Evolutionary conservation across 1,140 invertebrate species (phyloP), one percentile per base, ranked within the genome.

Genomic region (Acarapis woodi): DNA sequence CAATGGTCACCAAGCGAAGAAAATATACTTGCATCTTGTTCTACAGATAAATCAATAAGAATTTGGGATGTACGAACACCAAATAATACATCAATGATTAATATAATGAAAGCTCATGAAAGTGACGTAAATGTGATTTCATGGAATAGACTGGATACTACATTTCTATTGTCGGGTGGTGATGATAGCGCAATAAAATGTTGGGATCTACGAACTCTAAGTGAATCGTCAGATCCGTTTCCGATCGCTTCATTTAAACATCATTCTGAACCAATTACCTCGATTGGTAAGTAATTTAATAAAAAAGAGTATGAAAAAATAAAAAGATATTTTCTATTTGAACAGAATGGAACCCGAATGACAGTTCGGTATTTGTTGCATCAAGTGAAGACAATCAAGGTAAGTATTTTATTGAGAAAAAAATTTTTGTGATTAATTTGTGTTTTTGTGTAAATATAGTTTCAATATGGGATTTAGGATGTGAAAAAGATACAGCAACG

Each of bases 1-100:
- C 83, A 94, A 49, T 99, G 93, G 90, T 96, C 87, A 41, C 85
- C 87, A 3, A 90, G 72, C 60, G 90, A 99, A 62, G 63, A 57
- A 50, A 71, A 77, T 62, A 82, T 66, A 44, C 62, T 97, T 43
- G 82, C 83, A 30, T 80, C 83, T 8, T 94, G 87, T 60, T 94
- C 87, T 21, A 74, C 85, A 10, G 88, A 96, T 53, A 77, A 71
- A 59, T 73, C 64, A 56, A 54, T 63, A 4, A 44, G 57, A 8
- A 47, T 63, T 20, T 63, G 59, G 58, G 87, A 97, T 55, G 71
- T 67, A 16, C 63, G 88, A 55, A 71, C 67, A 16, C 75, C 78
- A 0, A 65, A 65, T 29, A 79, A 83, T 51, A 79, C 83, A 1
- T 87, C 80, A 49, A 93, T 90, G 71, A 51, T 94, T 21, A 77